phyloP scores from a whole-genome alignment of 2,113 vertebrate species.

The Hippocampus abdominalis region DNA sequence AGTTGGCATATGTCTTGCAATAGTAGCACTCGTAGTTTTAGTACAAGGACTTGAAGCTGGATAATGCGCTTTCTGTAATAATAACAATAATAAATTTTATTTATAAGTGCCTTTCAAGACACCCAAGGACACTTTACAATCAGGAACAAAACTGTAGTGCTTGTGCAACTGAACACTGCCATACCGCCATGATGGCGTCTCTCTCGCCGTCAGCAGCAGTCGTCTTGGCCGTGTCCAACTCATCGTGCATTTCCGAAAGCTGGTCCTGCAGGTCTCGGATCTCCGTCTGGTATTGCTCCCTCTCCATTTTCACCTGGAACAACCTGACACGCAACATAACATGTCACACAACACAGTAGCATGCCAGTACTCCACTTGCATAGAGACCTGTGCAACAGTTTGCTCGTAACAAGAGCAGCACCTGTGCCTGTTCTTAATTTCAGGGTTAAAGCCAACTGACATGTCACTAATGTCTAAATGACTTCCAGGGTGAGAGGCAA shows the following conservation, averaged over 20 bases:
- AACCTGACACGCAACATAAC: constrained; percentile 72
- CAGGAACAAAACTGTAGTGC: too few relatives aligned
- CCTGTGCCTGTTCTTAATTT: constrained; percentile 25
- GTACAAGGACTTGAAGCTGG: not conserved
- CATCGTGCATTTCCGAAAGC: constrained; percentile 98
- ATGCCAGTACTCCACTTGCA: not conserved
- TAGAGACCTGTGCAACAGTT: constrained; percentile 42
- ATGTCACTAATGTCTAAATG: constrained; percentile 40
- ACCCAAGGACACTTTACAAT: too few relatives aligned
- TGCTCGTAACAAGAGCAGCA: constrained; percentile 35
- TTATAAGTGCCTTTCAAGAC: too few relatives aligned
- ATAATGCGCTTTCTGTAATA: not conserved
- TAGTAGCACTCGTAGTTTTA: not conserved
- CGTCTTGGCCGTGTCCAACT: constrained; percentile 85
- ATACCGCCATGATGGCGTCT: constrained; percentile 82
- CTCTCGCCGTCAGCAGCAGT: constrained; percentile 77
- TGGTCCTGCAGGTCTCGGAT: constrained; percentile 97
- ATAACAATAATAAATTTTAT: too few relatives aligned
- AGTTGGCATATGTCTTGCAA: too few relatives aligned
- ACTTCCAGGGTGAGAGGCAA: constrained; percentile 32
- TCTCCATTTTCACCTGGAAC: constrained; percentile 96
- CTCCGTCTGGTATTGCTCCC: constrained; percentile 91
- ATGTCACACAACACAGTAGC: constrained; percentile 35
- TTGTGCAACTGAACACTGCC: not conserved
- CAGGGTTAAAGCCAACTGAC: constrained; percentile 25